Evolutionary conservation across 2,797 vertebrate genomes (phyloP), one percentile per base, ranked within the genome.

Genomic region (Kryptolebias ocellatus): DNA sequence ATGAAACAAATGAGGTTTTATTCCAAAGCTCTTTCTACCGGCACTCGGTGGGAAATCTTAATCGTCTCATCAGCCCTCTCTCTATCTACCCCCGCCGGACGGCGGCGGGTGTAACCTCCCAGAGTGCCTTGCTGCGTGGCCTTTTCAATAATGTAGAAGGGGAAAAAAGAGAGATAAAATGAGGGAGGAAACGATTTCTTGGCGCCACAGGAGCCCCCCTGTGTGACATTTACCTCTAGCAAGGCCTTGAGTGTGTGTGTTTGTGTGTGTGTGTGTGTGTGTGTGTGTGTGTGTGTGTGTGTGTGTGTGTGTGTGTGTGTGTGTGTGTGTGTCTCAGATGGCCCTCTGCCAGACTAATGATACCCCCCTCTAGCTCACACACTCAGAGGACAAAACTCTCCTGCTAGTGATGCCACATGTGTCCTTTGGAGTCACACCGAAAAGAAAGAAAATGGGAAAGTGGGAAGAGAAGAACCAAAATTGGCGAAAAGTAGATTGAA

Each of bases 121-220:
- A 88, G 78, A 77, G 83, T 80, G 84, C 83, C 80, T 82, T 78
- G 87, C 87, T 81, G 87, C 76, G 79, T 92, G 90, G 90, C 90
- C 89, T 92, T 92, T 91, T 92, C 83, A 92, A 93, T 93, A 90
- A 93, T 91, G 88, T 87, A 92, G 70, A 78, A 69, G n/a, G 31
- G 67, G 64, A 70, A 59, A 58, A 49, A 66, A 63, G 58, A 69
- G 85, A 81, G 74, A 78, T 80, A 61, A 76, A 89, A 89, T 74
- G 64, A 82, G 87, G 83, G 80, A 79, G 78, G 44, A 72, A 86
- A 87, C 76, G 49, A 90, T 85, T 85, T 88, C 79, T 78, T 64
- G 72, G 83, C 77, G 17, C 88, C 74, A 81, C 84, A 63, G 89
- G 91, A 93, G 89, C 81, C 87, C 88, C 89, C 74, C 81, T 76